These are phyloP conservation scores for Orestias chungarensis DNA, from an alignment of 2,797 vertebrate genomes.

Conservation along the genomic window DNA sequence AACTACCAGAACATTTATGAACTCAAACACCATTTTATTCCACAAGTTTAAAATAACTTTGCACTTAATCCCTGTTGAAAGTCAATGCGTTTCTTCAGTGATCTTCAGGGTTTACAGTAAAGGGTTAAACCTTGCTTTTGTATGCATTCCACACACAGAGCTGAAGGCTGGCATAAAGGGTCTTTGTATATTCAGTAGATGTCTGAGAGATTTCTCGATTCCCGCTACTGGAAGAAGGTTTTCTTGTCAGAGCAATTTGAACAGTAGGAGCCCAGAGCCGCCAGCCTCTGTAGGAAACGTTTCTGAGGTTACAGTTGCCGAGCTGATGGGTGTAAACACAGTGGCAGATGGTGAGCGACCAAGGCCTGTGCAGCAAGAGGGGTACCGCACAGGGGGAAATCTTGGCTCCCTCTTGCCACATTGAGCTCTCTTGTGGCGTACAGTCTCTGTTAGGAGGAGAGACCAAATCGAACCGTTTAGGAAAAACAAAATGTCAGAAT, in stretches of 20 bases:
- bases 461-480: constrained; percentile 34
- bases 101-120: constrained; percentile 1
- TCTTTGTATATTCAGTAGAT: constrained; percentile 33
- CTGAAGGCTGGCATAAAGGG: constrained; percentile 39
- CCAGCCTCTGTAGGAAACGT: constrained; percentile 83
- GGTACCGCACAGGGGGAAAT: constrained; percentile 74
- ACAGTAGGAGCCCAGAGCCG: constrained; percentile 66
- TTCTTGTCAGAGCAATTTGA: constrained; percentile 63
- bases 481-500: constrained; percentile 16
- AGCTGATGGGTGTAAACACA: constrained; percentile 83
- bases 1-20: not conserved
- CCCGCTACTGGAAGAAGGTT: constrained; percentile 48
- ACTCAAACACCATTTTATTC: not conserved
- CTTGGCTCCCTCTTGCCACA: constrained; percentile 58
- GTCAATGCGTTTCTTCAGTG: not conserved
- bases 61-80: not conserved
- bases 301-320: constrained; percentile 81
- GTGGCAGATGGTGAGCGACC: constrained; percentile 83
- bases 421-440: constrained; percentile 56
- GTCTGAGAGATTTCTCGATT: constrained; percentile 25
- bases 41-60: not conserved
- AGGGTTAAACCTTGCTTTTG: constrained; percentile 27
- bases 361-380: constrained; percentile 77
- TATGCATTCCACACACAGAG: constrained; percentile 24
- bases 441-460: constrained; percentile 47